Conservation (phyloP, 2,113 vertebrate genomes). For the Zosterops hypoxanthus region DNA sequence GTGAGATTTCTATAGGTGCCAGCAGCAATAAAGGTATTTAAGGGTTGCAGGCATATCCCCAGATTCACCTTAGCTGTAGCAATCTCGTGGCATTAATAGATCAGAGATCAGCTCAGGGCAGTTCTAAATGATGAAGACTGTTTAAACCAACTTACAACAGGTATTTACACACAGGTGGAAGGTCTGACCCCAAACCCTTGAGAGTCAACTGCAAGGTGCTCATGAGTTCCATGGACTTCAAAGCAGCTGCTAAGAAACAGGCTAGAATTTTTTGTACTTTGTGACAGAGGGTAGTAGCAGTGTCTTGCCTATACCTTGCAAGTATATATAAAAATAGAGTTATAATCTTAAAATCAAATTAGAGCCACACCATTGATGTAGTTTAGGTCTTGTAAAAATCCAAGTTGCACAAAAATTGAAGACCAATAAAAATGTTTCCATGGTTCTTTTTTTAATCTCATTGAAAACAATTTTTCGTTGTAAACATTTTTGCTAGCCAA, state of each 20-base stretch:
- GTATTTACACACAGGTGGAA: not conserved
- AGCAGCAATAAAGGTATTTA: not conserved
- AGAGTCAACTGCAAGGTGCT: not conserved
- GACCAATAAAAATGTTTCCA: conserved; percentile 58
- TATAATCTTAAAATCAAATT: not conserved
- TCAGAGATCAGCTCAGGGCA: not conserved
- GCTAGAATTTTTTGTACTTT: not conserved
- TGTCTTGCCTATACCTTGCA: not conserved
- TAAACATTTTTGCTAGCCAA: conserved; percentile 70
- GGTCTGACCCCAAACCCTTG: not conserved
- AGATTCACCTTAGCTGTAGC: not conserved
- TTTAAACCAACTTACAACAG: not conserved
- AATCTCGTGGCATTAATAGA: not conserved
- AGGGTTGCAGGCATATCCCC: not conserved
- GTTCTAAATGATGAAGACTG: not conserved
- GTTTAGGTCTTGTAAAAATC: conserved; percentile 5
- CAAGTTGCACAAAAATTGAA: conserved; percentile 34
- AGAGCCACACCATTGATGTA: not conserved
- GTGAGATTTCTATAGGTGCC: not conserved
- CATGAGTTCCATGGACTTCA: not conserved
- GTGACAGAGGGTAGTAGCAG: not conserved
- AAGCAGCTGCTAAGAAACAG: not conserved
- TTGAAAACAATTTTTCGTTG: conserved; percentile 66
- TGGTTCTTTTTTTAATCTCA: conserved; percentile 62
- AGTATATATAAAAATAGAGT: not conserved